phyloP scores from a whole-genome alignment of 2,113 vertebrate genomes.

The Anoura caudifer region DNA sequence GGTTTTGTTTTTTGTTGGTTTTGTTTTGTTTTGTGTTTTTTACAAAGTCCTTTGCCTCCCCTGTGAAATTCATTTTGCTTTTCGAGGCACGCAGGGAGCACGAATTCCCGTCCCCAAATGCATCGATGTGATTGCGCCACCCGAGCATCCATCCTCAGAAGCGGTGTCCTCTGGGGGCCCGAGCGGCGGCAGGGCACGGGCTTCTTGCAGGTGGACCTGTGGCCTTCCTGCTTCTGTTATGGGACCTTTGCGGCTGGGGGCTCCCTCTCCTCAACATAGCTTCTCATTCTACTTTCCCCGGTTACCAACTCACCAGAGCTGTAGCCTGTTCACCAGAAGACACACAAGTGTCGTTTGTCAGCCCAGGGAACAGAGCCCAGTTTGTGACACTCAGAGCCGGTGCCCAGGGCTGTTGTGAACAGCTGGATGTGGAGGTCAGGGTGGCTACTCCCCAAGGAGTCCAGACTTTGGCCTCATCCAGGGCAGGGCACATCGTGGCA shows the following conservation, averaged over 20 bases:
- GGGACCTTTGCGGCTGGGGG: neutral
- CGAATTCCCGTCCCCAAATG: neutral
- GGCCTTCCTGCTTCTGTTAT: neutral
- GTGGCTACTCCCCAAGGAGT: neutral
- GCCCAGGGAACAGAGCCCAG: neutral
- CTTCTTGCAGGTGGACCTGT: neutral
- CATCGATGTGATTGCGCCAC: neutral
- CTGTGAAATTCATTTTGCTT: neutral
- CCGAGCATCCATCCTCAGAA: neutral
- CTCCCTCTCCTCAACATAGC: neutral
- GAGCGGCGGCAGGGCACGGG: too few relatives aligned
- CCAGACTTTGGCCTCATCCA: neutral
- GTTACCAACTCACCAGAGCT: neutral
- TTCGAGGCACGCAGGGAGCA: neutral
- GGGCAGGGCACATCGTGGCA: neutral
- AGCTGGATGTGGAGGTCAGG: slow-evolving; percentile 14
- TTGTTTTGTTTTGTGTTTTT: neutral
- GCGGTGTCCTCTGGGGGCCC: too few relatives aligned
- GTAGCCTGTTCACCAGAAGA: neutral
- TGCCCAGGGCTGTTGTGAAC: neutral
- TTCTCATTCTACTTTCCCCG: neutral
- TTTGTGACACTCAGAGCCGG: neutral
- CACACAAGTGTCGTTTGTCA: neutral
- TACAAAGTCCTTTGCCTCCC: neutral
- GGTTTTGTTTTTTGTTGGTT: neutral